Base-by-base conservation (phyloP, 2,797 vertebrate genomes). In the Thunnus albacares region DNA sequence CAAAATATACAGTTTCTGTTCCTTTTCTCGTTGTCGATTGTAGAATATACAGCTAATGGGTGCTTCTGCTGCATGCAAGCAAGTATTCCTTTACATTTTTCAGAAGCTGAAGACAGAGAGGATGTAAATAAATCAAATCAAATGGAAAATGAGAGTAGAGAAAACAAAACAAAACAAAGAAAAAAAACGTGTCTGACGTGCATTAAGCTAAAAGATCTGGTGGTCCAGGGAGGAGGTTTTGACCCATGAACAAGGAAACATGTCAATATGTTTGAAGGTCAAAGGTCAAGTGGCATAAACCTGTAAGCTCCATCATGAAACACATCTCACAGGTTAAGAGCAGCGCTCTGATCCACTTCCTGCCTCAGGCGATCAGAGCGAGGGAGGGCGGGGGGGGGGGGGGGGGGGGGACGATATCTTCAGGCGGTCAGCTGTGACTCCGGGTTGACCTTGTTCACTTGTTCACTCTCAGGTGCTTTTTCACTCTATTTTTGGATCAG, bases 401-500 rank as follows among this genome's bases (percentile, higher is more conserved):
- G 6, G 30, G 30, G 30, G 35, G 33, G 33, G 33, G 9, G 5
- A 33, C 6, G 30, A 11, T 33, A 70, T 60, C 71, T 74, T 12
- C 0, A 1, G 77, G 68, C 33, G 49, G 63, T 78, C 85, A 74
- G 77, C 82, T 53, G 64, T 80, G 88, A 87, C 85, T 80, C 85
- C 10, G 3, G 7, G 24, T 38, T 84, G 80, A 87, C 84, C 87
- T 70, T 56, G 45, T 62, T 77, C 79, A 38, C 82, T 24, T 12
- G 55, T 77, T 81, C 38, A 26, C 62, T 64, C 78, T 82, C 84
- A 88, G 86, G 84, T 88, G 88, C 77, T 84, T 75, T 86, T 81
- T 51, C 58, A 67, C 81, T 93, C 93, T 93, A 94, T 94, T 95
- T 94, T 87, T 88, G 89, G 90, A 94, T 9, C 60, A 9, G 61